These are phyloP conservation scores for Chymomyza caudatula DNA, from an alignment of 2,888 invertebrate genomes.

Conservation along the genomic window DNA sequence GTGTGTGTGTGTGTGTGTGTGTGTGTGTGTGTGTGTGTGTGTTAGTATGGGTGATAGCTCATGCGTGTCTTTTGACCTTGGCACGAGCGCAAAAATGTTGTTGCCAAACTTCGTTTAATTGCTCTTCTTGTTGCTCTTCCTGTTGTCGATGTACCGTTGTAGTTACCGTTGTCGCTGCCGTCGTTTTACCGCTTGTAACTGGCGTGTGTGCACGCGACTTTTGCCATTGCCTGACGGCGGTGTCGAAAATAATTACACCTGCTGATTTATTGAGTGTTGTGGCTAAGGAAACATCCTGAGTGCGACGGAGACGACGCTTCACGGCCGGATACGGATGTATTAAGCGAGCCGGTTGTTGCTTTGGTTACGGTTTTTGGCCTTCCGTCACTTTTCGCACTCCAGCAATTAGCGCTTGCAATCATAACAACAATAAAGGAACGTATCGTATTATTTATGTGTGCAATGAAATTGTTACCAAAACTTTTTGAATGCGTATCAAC, in stretches of 20 bases:
- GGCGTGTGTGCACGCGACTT: neutral
- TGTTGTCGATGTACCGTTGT: neutral
- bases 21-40: constrained; percentile 1
- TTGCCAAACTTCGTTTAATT: neutral
- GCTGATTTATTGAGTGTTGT: constrained; percentile 68
- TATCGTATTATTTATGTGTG: too few species aligned
- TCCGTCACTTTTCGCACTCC: neutral
- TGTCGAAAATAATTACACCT: constrained; percentile 66
- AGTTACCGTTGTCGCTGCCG: constrained; percentile 21
- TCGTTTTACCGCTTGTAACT: neutral
- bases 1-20: neutral
- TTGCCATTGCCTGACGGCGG: constrained; percentile 29
- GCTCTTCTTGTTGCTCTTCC: neutral
- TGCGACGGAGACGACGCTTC: neutral
- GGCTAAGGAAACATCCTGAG: constrained; percentile 27
- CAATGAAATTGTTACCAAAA: too few species aligned
- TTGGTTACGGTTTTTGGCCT: neutral
- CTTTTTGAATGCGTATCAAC: too few species aligned
- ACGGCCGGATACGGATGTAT: neutral
- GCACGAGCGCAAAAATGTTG: constrained; percentile 15
- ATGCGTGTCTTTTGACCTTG: neutral
- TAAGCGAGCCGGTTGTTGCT: neutral
- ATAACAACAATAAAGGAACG: neutral
- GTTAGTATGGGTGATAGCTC: neutral
- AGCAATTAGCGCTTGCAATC: neutral